Evolutionary conservation across 1,140 invertebrate genomes (phyloP), one percentile per base, ranked within the genome.

Genomic region (Ridgeia piscesae): DNA sequence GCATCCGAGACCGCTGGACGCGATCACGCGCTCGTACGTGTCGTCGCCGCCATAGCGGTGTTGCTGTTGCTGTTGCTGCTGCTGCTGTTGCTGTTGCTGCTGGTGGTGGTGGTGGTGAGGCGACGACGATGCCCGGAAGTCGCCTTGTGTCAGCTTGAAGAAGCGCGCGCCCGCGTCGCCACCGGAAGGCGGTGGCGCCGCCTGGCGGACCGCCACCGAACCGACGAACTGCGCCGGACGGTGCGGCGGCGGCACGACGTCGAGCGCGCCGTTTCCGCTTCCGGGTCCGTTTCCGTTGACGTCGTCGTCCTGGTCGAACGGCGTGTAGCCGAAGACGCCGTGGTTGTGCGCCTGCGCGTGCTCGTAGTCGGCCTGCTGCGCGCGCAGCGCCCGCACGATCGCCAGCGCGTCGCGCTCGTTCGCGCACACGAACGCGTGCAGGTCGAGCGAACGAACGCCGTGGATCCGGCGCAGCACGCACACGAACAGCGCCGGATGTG

Each of bases 261-360:
- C 34, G 14, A 35, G 34, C 9, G 33, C 34, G 14, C 91, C 91
- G 31, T 14, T 34, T n/a, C n/a, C n/a, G n/a, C n/a, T n/a, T n/a
- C n/a, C n/a, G n/a, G n/a, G n/a, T n/a, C 91, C 91, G 31, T 14
- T 34, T 35, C 34, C 48, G 17, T 34, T 33, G 33, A 34, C 11
- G 35, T 35, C 42, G n/a, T 48, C 48, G 34, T 89, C 91, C 91
- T 92, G 50, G 91, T 88, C 91, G 58, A 92, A 92, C 58, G 91
- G 91, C 33, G 50, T 92, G 58, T 92, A 92, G 17, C 58, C 50
- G 34, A 92, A 92, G 33, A 92, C 91, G 33, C 91, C 91, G 34
- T 33, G 50, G 33, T 92, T 88, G 33, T 77, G 34, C 34, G 33
- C 33, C 34, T 88, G 48, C 9, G 33, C n/a, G 33, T 34, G 33